Conservation (phyloP, 1,140 invertebrate genomes). For the Drepana arcuata region DNA sequence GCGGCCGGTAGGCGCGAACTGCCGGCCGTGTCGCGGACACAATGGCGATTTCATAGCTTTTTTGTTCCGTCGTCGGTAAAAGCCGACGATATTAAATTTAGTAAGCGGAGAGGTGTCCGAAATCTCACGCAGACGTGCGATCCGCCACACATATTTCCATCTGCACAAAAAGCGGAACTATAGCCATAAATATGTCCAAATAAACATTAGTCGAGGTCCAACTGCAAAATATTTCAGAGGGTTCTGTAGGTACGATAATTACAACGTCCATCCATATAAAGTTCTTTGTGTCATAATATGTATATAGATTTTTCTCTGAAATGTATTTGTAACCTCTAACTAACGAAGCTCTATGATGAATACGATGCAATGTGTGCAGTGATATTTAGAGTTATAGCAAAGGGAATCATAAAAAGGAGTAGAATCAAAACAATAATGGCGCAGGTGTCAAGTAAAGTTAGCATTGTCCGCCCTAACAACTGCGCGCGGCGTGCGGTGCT, state of each 20-base stretch:
- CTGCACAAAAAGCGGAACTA: slow-evolving; percentile 69
- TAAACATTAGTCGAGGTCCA: slow-evolving; percentile 64
- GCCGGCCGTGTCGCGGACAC: slow-evolving; percentile 65
- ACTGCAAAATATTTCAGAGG: slow-evolving; percentile 35
- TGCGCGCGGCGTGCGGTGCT: slow-evolving; percentile 19
- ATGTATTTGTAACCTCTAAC: too few relatives aligned
- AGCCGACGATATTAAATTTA: slow-evolving; percentile 69
- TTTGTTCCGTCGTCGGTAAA: slow-evolving; percentile 59
- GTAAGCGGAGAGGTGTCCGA: slow-evolving; percentile 70
- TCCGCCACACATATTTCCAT: slow-evolving; percentile 70
- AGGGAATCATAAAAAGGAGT: slow-evolving; percentile 3
- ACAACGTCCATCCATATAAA: too few relatives aligned
- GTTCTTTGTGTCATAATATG: too few relatives aligned
- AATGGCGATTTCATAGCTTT: slow-evolving; percentile 67
- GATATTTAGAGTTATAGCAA: too few relatives aligned
- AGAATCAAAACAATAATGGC: slow-evolving; percentile 28
- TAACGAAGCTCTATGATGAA: too few relatives aligned
- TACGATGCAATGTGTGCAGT: too few relatives aligned
- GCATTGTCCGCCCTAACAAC: slow-evolving; percentile 54
- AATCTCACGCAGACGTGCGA: slow-evolving; percentile 70
- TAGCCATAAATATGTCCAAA: slow-evolving; percentile 72
- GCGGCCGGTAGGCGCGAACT: slow-evolving; percentile 67
- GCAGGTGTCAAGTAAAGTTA: slow-evolving; percentile 21
- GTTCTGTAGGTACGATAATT: slow-evolving; percentile 27
- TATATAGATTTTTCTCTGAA: too few relatives aligned